These are phyloP conservation scores for Acyrthosiphon pisum DNA, from an alignment of 1,140 invertebrate species.

Conservation along the genomic window DNA sequence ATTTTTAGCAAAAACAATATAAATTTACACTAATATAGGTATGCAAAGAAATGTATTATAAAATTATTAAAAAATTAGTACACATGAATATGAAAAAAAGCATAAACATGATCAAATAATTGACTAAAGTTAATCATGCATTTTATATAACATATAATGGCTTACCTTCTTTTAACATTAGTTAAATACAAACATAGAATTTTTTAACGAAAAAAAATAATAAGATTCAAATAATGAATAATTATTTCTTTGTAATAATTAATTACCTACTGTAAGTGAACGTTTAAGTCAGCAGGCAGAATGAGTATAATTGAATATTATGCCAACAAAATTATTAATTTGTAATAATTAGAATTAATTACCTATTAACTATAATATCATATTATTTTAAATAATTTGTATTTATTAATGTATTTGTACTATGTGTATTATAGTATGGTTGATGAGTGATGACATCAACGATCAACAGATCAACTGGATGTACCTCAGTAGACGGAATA, in stretches of 20 bases:
- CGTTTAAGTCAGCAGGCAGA: background rate
- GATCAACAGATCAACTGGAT: background rate
- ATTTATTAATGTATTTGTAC: too few species aligned
- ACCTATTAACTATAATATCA: background rate
- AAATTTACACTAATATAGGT: too few species aligned
- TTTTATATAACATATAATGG: background rate
- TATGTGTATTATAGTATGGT: background rate
- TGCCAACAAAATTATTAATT: background rate
- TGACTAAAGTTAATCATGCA: background rate
- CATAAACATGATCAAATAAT: too few species aligned
- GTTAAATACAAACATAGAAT: background rate
- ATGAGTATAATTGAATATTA: background rate
- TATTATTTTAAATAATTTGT: background rate
- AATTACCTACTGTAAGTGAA: background rate
- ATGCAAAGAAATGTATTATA: too few species aligned
- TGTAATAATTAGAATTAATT: background rate
- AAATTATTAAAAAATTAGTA: too few species aligned
- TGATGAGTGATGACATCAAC: background rate
- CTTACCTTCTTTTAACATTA: background rate
- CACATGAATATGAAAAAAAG: too few species aligned
- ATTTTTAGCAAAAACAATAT: too few species aligned
- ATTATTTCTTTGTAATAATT: background rate
- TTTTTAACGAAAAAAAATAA: background rate
- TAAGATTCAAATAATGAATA: background rate
- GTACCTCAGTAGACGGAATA: too few species aligned